Conservation (phyloP, 2,113 vertebrate genomes). For the Atherinomorus stipes region DNA sequence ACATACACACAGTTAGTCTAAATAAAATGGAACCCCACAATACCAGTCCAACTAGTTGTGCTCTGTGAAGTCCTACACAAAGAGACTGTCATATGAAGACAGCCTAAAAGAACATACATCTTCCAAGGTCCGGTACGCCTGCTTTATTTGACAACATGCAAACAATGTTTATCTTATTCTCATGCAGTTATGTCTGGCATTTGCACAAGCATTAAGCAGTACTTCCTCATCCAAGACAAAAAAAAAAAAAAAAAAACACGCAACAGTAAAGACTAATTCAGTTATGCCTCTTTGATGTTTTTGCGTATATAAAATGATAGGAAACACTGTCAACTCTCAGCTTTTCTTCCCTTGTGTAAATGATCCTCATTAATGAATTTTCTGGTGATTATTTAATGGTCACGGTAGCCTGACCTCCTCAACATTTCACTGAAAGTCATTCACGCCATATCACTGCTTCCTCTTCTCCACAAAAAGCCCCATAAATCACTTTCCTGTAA, state of each 20-base stretch:
- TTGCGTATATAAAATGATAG: slow-evolving; percentile 9
- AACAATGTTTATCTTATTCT: slow-evolving; percentile 67
- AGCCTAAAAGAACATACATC: slow-evolving; percentile 39
- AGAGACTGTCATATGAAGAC: slow-evolving; percentile 57
- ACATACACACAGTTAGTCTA: slow-evolving; percentile 22
- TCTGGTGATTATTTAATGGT: slow-evolving; percentile 50
- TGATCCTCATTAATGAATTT: slow-evolving; percentile 60
- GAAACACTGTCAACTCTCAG: slow-evolving; percentile 10
- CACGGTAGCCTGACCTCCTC: slow-evolving; percentile 52
- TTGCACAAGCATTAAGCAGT: slow-evolving; percentile 47
- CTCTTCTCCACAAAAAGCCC: slow-evolving; percentile 67
- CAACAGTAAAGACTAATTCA: slow-evolving; percentile 11
- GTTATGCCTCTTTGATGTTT: slow-evolving; percentile 32
- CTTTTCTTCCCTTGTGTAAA: slow-evolving; percentile 5
- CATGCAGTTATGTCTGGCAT: slow-evolving; percentile 69
- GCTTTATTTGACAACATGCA: slow-evolving; percentile 73
- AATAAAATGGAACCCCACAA: slow-evolving; percentile 59
- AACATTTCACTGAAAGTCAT: slow-evolving; percentile 51
- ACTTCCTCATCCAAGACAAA: slow-evolving; percentile 45
- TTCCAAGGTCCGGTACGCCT: slow-evolving; percentile 41
- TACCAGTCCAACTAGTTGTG: slow-evolving; percentile 68
- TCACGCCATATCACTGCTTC: slow-evolving; percentile 64
- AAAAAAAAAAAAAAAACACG: slow-evolving; percentile 25
- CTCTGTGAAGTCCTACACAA: slow-evolving; percentile 53
- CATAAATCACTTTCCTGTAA: slow-evolving; percentile 87